Percentiles rank a stretch among this genome's conserved stretches.
phyloP scores from a whole-genome alignment of 2,113 vertebrate genomes.

The Dicerorhinus sumatrensis region DNA sequence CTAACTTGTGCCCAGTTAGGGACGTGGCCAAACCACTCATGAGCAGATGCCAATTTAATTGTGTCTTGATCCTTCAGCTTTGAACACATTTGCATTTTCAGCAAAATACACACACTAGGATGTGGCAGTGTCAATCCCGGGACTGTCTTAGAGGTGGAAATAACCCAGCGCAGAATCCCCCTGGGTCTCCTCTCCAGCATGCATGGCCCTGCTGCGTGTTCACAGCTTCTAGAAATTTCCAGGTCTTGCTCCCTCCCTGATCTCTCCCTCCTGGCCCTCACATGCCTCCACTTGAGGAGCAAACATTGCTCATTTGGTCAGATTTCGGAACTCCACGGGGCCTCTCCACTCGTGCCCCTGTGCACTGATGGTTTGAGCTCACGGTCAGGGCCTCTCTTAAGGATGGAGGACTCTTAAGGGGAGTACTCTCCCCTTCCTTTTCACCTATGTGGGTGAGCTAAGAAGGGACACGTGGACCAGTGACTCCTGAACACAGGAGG shows the following conservation, averaged over 20 bases:
- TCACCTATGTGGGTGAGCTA: too few species aligned
- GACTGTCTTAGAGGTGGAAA: constrained; percentile 10
- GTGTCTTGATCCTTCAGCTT: constrained; percentile 83
- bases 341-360: background rate
- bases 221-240: background rate
- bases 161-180: background rate
- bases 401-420: background rate
- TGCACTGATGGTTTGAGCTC: background rate
- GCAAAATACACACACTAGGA: constrained; percentile 73
- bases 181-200: too few species aligned
- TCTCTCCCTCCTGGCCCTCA: too few species aligned
- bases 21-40: constrained; percentile 80
- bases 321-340: background rate
- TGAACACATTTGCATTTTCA: constrained; percentile 82
- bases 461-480: too few species aligned
- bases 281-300: background rate
- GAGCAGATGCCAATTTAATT: constrained; percentile 85
- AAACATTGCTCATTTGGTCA: background rate
- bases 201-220: background rate
- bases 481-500: too few species aligned
- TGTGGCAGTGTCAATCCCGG: background rate
- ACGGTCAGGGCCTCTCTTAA: background rate
- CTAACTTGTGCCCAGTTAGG: constrained; percentile 69
- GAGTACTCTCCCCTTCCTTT: background rate
- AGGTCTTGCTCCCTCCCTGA: too few species aligned